A percentile compares a stretch with the other conserved stretches of the same genome.
phyloP scores from a whole-genome alignment of 2,113 vertebrate genomes.

The Upupa epops region DNA sequence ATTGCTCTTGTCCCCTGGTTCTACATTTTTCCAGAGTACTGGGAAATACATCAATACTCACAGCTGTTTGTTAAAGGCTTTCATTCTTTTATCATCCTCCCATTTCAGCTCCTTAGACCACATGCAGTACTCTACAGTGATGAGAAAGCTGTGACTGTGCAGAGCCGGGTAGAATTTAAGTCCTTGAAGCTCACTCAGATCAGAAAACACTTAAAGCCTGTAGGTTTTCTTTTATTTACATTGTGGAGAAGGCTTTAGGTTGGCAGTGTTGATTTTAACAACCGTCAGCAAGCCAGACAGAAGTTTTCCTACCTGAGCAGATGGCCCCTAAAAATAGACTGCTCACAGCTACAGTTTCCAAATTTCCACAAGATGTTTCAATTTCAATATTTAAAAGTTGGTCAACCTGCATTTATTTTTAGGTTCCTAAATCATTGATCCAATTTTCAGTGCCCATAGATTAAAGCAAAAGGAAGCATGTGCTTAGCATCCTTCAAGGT shows the following conservation, averaged over 20 bases:
- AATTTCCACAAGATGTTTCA: neutral
- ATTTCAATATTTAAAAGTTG: neutral
- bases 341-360: neutral
- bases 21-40: neutral
- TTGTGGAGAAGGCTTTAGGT: neutral
- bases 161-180: neutral
- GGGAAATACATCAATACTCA: neutral
- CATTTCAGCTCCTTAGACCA: neutral
- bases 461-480: neutral
- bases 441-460: neutral
- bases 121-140: neutral
- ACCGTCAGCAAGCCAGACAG: neutral
- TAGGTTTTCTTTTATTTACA: conserved; percentile 1
- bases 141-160: neutral
- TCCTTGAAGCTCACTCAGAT: neutral
- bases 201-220: neutral
- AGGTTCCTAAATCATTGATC: neutral
- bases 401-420: neutral
- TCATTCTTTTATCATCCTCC: neutral
- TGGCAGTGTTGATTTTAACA: conserved; percentile 5
- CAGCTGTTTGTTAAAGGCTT: neutral
- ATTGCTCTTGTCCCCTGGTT: neutral
- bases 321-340: conserved; percentile 1
- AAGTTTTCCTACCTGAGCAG: conserved; percentile 46
- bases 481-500: neutral